Evolutionary conservation across 2,797 vertebrate species (phyloP).

Genomic region (Parauchenoglanis punctatus): DNA sequence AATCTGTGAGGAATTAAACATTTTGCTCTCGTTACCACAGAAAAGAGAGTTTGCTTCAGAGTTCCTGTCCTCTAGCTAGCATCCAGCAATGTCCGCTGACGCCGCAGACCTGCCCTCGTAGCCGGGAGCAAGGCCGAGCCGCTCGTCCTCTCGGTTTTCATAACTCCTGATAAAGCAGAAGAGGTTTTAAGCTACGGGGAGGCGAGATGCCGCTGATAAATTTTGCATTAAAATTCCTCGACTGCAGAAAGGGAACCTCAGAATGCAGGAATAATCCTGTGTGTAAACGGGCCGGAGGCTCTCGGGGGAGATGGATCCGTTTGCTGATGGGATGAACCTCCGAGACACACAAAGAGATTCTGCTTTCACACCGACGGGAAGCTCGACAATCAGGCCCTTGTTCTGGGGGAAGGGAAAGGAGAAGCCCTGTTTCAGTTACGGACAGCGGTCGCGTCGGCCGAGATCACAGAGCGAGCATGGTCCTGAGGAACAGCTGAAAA

Average conservation of each 20-base stretch:
- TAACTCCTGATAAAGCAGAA: slow-evolving; percentile 7
- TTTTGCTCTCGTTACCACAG: not conserved
- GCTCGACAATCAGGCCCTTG: slow-evolving; percentile 70
- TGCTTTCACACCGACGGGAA: slow-evolving; percentile 70
- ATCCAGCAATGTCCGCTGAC: not conserved
- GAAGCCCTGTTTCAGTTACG: slow-evolving; percentile 62
- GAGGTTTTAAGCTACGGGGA: not conserved
- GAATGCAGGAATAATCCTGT: slow-evolving; percentile 51
- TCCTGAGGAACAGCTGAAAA: slow-evolving; percentile 53
- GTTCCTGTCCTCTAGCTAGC: not conserved
- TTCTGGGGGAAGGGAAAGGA: slow-evolving; percentile 50
- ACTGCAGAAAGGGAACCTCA: slow-evolving; percentile 33
- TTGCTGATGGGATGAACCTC: slow-evolving; percentile 66
- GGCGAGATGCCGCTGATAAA: slow-evolving; percentile 36
- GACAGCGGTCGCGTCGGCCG: slow-evolving; percentile 55
- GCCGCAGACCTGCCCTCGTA: not conserved
- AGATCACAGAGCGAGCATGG: slow-evolving; percentile 59
- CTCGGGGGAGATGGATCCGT: slow-evolving; percentile 61
- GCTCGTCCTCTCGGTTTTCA: not conserved
- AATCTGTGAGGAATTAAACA: not conserved
- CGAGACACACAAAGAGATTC: slow-evolving; percentile 61
- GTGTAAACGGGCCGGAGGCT: slow-evolving; percentile 51
- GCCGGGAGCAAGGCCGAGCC: not conserved
- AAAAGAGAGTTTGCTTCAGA: not conserved
- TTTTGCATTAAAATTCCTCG: slow-evolving; percentile 35